Evolutionary conservation across 2,797 vertebrate species (phyloP).

Genomic region (Mionectes olivaceus): DNA sequence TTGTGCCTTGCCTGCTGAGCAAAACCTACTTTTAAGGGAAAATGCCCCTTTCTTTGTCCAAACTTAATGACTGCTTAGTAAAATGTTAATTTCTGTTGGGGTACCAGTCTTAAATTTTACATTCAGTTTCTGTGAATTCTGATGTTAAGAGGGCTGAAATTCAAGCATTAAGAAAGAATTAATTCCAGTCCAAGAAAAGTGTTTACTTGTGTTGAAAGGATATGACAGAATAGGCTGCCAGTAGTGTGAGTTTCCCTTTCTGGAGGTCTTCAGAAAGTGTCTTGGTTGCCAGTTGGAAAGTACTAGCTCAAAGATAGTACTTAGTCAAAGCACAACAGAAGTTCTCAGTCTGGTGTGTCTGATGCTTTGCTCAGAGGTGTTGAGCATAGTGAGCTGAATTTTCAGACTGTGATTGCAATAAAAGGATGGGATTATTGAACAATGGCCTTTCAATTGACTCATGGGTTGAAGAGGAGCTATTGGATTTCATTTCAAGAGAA

Average conservation of each 20-base stretch:
- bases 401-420: neutral
- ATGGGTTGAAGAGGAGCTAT: neutral
- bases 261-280: neutral
- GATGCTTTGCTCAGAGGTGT: neutral
- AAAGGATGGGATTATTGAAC: neutral
- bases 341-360: neutral
- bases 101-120: neutral
- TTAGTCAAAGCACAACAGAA: neutral
- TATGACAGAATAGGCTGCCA: neutral
- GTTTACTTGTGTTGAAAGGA: neutral
- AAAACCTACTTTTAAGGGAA: neutral
- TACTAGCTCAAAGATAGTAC: neutral
- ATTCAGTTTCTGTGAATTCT: neutral
- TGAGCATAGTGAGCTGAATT: neutral
- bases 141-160: neutral
- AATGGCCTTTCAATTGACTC: neutral
- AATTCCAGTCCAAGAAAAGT: neutral
- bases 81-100: neutral
- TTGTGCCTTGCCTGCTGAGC: neutral
- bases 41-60: neutral
- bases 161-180: neutral
- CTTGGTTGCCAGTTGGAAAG: neutral
- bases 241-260: neutral
- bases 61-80: neutral
- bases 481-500: neutral